Conservation (phyloP, 2,113 vertebrate species). For the Dicentrarchus labrax region DNA sequence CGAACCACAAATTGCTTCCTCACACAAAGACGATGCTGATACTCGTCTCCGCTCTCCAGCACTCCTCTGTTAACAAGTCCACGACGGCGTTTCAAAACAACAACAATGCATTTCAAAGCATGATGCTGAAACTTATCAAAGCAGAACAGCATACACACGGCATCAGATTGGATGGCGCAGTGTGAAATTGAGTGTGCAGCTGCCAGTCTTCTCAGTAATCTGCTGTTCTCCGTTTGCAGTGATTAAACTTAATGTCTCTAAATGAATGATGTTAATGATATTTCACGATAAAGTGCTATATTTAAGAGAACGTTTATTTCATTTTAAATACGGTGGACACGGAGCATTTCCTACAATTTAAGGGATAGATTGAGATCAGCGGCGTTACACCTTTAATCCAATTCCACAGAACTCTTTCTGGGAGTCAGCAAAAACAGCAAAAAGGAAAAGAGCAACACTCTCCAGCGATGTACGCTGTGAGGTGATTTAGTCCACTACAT, state of each 20-base stretch:
- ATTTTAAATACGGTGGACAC: background rate
- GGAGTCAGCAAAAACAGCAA: no score
- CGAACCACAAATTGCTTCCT: background rate
- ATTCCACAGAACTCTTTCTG: background rate
- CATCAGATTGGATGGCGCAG: conserved; percentile 5
- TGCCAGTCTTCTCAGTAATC: conserved; percentile 5
- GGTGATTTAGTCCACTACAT: background rate
- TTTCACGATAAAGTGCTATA: background rate
- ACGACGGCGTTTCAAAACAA: conserved; percentile 7
- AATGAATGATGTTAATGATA: conserved; percentile 31
- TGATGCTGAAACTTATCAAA: background rate
- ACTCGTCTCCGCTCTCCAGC: background rate
- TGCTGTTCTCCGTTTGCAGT: conserved; percentile 15
- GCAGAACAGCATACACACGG: background rate
- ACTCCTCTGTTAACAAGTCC: no score
- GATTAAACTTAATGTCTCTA: conserved; percentile 43
- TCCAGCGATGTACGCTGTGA: background rate
- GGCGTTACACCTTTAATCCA: background rate
- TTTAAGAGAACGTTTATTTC: conserved; percentile 4
- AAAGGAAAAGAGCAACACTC: background rate
- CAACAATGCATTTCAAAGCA: conserved; percentile 13
- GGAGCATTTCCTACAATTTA: background rate
- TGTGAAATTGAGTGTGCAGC: conserved; percentile 11
- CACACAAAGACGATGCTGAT: background rate
- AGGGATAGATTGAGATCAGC: background rate